These are phyloP conservation scores for Toxotes chatareus DNA, from an alignment of 2,113 vertebrate genomes.

Conservation along the genomic window DNA sequence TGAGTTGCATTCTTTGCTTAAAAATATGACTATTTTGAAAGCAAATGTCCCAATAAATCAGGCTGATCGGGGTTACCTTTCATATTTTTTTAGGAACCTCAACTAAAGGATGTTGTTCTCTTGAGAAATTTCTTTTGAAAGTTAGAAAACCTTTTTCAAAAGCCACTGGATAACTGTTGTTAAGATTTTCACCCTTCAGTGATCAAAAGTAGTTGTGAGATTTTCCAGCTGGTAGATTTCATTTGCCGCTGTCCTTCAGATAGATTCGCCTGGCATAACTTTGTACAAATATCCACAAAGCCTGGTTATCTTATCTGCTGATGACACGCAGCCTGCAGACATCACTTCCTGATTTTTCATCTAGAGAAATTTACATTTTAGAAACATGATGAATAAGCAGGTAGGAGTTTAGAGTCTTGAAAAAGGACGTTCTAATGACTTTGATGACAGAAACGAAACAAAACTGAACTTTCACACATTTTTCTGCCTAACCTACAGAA, in stretches of 20 bases:
- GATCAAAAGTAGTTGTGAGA: conserved; percentile 46
- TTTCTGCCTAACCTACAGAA: not conserved
- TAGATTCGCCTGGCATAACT: conserved; percentile 31
- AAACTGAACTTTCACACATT: conserved; percentile 8
- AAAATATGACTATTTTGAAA: not conserved
- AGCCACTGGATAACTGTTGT: conserved; percentile 41
- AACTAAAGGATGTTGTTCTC: not conserved
- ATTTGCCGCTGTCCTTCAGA: conserved; percentile 54
- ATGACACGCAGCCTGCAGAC: conserved; percentile 27
- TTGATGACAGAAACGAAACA: not conserved
- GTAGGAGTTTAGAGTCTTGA: conserved; percentile 6
- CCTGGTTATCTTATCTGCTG: conserved; percentile 57
- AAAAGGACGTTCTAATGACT: not conserved
- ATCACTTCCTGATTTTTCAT: conserved; percentile 28
- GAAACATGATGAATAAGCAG: not conserved
- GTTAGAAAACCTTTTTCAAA: conserved; percentile 37
- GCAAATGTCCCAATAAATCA: not conserved
- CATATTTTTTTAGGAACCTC: not conserved
- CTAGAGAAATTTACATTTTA: conserved; percentile 15
- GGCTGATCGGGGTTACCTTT: not conserved
- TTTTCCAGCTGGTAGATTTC: conserved; percentile 55
- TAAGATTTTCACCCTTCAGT: conserved; percentile 37
- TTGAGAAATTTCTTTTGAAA: conserved; percentile 11
- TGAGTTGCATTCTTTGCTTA: not conserved
- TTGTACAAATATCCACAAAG: conserved; percentile 54